A percentile compares a stretch with the other conserved stretches of the same genome.
These are phyloP conservation scores for Leptopilina clavipes DNA, from an alignment of 1,140 invertebrate species.

Conservation along the genomic window DNA sequence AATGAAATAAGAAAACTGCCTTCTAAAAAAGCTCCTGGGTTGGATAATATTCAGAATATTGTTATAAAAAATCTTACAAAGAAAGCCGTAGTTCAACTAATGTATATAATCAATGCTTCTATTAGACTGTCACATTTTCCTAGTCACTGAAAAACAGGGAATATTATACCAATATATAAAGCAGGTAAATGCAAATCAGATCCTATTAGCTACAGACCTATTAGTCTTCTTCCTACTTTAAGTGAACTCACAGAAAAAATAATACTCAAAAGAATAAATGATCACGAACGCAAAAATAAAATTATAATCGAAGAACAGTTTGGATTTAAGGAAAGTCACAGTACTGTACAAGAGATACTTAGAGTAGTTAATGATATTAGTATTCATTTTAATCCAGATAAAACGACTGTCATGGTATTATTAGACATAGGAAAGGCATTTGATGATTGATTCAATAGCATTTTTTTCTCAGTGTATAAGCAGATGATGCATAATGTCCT, in stretches of 20 bases:
- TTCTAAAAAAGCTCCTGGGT: not conserved
- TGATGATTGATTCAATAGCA: no score
- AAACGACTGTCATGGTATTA: constrained; percentile 56
- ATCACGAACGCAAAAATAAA: constrained; percentile 45
- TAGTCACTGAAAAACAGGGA: constrained; percentile 58
- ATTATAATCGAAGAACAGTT: constrained; percentile 62
- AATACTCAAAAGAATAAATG: constrained; percentile 51
- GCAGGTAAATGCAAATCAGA: constrained; percentile 51
- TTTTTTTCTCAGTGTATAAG: no score
- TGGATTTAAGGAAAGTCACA: constrained; percentile 64
- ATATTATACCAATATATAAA: constrained; percentile 60
- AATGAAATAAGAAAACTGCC: not conserved
- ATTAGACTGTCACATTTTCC: constrained; percentile 58
- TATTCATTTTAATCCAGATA: constrained; percentile 59
- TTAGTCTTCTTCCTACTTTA: constrained; percentile 45
- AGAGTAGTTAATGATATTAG: constrained; percentile 62
- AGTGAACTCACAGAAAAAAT: constrained; percentile 57
- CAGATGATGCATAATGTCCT: no score
- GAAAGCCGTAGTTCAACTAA: constrained; percentile 40
- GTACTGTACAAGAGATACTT: constrained; percentile 63
- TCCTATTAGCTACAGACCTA: constrained; percentile 62
- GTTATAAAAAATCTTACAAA: not conserved
- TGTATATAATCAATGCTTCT: constrained; percentile 58
- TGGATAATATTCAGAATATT: not conserved
- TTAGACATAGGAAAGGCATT: constrained; percentile 64